phyloP scores from a whole-genome alignment of 2,888 invertebrate genomes.

The Dinocampus coccinellae region DNA sequence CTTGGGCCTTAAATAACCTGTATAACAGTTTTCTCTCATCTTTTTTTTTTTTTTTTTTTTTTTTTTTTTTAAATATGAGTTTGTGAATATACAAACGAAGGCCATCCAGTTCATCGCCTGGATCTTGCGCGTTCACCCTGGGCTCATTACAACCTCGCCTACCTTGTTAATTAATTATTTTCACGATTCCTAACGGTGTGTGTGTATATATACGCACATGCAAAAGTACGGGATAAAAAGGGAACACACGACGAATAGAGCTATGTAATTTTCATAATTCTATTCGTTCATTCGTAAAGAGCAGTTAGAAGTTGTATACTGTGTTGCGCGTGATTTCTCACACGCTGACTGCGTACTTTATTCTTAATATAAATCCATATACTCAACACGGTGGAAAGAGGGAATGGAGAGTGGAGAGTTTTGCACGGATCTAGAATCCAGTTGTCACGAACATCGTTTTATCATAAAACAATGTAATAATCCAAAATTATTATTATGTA shows the following conservation, averaged over 20 bases:
- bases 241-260: background rate
- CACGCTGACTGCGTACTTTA: conserved; percentile 7
- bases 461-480: background rate
- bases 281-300: background rate
- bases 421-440: background rate
- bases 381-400: background rate
- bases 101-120: conserved; percentile 42
- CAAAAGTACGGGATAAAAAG: background rate
- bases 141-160: conserved; percentile 34
- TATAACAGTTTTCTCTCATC: background rate
- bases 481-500: background rate
- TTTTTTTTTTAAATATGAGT: background rate
- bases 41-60: background rate
- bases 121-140: conserved; percentile 43
- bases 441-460: too few relatives aligned
- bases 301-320: background rate
- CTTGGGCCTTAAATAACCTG: background rate
- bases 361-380: background rate
- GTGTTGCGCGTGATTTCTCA: conserved; percentile 12
- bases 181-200: conserved; percentile 48
- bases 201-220: background rate
- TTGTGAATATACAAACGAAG: conserved; percentile 35
- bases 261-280: conserved; percentile 32
- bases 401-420: background rate
- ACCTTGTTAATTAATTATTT: conserved; percentile 50